Evolutionary conservation across 2,888 invertebrate genomes (phyloP), one percentile per base, ranked within the genome.

Genomic region (Drosophila vallismaia): DNA sequence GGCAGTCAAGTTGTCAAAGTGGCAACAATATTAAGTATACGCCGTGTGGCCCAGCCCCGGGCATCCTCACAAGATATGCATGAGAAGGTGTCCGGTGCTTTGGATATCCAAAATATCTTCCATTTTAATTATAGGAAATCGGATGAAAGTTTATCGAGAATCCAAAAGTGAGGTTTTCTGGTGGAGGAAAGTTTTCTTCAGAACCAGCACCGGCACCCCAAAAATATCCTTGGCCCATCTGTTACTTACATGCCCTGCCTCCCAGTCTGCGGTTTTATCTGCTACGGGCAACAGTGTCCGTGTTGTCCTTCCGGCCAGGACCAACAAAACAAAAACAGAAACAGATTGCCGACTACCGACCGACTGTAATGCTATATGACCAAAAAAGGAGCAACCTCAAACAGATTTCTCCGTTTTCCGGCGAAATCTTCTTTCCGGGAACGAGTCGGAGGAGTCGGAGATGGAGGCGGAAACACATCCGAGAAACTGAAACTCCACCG

Each of bases 1-100:
- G 44, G n/a, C 63, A 45, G 64, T 64, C 64, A 64, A 64, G 64
- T 52, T 64, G 64, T 52, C 64, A 64, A 64, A 64, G 52, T 64
- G 66, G 52, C 66, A 48, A 42, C 33, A 42, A 48, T 49, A 66
- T 67, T 49, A 67, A 67, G 67, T 49, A 67, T 68, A 68, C 68
- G 69, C 68, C 68, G 52, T 69, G 57, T 68, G 57, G 68, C n/a
- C 40, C 62, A 10, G 62, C 48, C 19, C 19, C 19, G 19, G 19
- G 19, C 19, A 19, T 19, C 1, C 19, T 19, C 19, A 19, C 19
- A 19, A 2, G 19, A 19, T 19, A 19, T 19, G 19, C 19, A 19
- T 2, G 19, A 19, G 19, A 19, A 19, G 19, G 19, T 19, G 19
- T 19, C 19, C 19, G 10, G 10, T 3, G 33, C 33, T 33, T 4